phyloP scores from a whole-genome alignment of 2,888 invertebrate genomes.

The Abrostola tripartita region DNA sequence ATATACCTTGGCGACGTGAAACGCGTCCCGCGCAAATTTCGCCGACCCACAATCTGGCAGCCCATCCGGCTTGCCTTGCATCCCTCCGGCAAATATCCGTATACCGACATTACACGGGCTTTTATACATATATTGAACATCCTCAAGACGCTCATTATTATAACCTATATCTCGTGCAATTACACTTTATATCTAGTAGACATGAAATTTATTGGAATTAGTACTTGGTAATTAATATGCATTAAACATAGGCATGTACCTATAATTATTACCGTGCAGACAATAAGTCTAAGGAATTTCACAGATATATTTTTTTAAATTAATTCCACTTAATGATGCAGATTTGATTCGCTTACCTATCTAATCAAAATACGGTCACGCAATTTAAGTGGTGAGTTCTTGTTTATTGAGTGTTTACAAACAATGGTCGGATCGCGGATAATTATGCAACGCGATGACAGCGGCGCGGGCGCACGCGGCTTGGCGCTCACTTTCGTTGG shows the following conservation, averaged over 20 bases:
- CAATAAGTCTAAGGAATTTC: constrained; percentile 53
- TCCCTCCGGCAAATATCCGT: constrained; percentile 65
- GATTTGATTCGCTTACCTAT: constrained; percentile 57
- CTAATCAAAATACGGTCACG: constrained; percentile 80
- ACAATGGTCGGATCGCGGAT: constrained; percentile 83
- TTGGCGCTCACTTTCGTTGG: constrained; percentile 84
- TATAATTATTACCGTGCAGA: constrained; percentile 50
- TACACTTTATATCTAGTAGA: constrained; percentile 8
- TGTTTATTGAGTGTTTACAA: constrained; percentile 84
- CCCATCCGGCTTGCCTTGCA: constrained; percentile 64
- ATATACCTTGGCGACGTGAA: constrained; percentile 63
- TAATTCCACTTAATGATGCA: constrained; percentile 55
- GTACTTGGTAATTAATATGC: constrained; percentile 37
- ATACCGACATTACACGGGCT: constrained; percentile 42
- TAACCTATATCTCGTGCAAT: constrained; percentile 11
- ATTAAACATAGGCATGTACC: constrained; percentile 20
- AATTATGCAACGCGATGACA: constrained; percentile 87
- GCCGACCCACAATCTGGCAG: constrained; percentile 72
- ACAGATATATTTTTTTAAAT: constrained; percentile 59
- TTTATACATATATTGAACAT: constrained; percentile 21
- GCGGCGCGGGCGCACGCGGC: constrained; percentile 71
- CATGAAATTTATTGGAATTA: constrained; percentile 11
- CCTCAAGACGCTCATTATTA: constrained; percentile 30
- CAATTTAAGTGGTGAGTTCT: constrained; percentile 74
- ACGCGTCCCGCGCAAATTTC: constrained; percentile 72